These are phyloP conservation scores for Phocoena sinus DNA, from an alignment of 2,113 vertebrate genomes.

Conservation along the genomic window DNA sequence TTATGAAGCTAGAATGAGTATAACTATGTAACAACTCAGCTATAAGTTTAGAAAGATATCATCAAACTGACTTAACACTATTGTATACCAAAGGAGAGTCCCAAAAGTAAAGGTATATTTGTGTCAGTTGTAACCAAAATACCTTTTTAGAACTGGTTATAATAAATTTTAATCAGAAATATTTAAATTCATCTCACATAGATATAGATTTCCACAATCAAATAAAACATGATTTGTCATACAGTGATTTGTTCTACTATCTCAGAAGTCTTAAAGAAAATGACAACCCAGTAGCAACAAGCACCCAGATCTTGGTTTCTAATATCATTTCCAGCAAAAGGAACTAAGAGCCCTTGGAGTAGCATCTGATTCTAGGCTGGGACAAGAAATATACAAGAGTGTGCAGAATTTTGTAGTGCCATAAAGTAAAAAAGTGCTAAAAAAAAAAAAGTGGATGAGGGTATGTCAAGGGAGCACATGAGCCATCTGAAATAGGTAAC, in stretches of 20 bases:
- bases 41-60: not conserved
- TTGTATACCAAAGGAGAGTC: not conserved
- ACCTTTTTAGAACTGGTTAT: not conserved
- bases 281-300: not conserved
- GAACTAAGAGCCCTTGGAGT: not conserved
- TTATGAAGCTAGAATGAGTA: not conserved
- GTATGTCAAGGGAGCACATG: not conserved
- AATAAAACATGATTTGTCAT: not conserved
- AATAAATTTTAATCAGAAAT: not conserved
- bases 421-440: not conserved
- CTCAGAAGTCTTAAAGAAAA: not conserved
- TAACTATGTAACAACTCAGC: not conserved
- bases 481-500: not conserved
- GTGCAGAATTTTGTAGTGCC: not conserved
- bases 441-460: not conserved
- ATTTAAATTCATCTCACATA: not conserved
- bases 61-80: not conserved
- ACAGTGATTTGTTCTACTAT: not conserved
- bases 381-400: not conserved
- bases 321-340: not conserved
- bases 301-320: not conserved
- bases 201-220: not conserved
- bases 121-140: not conserved
- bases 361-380: not conserved
- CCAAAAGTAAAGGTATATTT: not conserved